Evolutionary conservation across 2,113 vertebrate genomes (phyloP).

Genomic region (Cyanoderma ruficeps): DNA sequence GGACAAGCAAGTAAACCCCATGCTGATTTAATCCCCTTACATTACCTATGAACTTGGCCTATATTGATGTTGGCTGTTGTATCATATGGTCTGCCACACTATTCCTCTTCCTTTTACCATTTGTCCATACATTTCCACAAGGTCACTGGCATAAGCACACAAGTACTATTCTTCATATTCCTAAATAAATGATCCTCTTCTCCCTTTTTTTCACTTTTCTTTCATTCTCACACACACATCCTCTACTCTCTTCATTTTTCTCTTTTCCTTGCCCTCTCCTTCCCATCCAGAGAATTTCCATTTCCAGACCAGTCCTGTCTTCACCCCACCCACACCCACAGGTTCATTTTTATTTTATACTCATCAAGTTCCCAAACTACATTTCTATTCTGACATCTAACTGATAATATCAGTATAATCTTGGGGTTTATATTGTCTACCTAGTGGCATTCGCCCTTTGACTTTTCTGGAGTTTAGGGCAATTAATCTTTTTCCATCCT

Average conservation of each 20-base stretch:
- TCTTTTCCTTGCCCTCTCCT: not conserved
- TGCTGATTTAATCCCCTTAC: not conserved
- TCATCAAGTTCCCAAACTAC: not conserved
- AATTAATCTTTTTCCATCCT: conserved; percentile 13
- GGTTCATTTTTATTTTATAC: not conserved
- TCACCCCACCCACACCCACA: not conserved
- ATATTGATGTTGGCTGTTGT: not conserved
- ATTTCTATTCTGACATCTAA: not conserved
- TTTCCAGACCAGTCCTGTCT: not conserved
- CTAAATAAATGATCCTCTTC: not conserved
- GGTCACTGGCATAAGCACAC: not conserved
- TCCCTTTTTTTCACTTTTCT: not conserved
- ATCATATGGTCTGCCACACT: not conserved
- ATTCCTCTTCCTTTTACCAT: not conserved
- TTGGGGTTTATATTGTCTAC: conserved; percentile 49
- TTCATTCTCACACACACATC: not conserved
- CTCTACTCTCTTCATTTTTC: not conserved
- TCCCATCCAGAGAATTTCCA: not conserved
- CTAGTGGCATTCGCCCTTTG: conserved; percentile 73
- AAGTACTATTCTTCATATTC: not conserved
- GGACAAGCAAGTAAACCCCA: not conserved
- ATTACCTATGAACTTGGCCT: not conserved
- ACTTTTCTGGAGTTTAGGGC: conserved; percentile 49
- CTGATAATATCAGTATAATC: not conserved
- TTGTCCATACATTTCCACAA: not conserved